Base-by-base conservation (phyloP, 2,888 invertebrate species). In the Phrixothrix hirtus region DNA sequence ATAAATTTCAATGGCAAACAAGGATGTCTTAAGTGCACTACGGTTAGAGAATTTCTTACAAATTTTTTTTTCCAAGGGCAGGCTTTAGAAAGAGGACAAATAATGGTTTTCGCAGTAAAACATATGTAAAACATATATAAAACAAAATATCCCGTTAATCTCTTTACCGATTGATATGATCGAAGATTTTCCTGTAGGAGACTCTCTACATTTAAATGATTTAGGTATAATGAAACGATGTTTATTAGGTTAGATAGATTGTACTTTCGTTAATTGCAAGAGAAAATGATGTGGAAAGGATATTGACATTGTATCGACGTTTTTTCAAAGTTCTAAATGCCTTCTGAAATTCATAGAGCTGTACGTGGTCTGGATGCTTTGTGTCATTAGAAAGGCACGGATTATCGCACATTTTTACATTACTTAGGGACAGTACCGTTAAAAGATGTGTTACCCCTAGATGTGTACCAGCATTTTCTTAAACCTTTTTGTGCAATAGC, bases 141-240 rank as follows among this genome's bases (percentile, higher is more conserved):
- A 32, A 32, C 13, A 14, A 13, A 14, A 5, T 14, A 32, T 45
- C n/a, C 51, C 51, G 5, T 29, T 39, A 25, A 17, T 25, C 34
- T 39, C 39, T 11, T 35, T 61, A 9, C 55, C 57, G 9, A 51
- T 61, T 12, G 44, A 61, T 45, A 60, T 58, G 58, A 38, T 61
- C 0, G 25, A 60, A 30, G 55, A 57, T 35, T 59, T 60, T 30
- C 46, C 47, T 6, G 38, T 55, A 15, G 56, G 49, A 14, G 59
- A 59, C 35, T 46, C 36, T 7, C 32, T 61, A n/a, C 60, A 61
- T 54, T 27, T 58, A 10, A 36, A 58, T 5, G 60, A 63, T 47
- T 57, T 63, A 30, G 55, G 53, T 7, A 55, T 53, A 7, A 43
- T 45, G 29, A 57, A 58, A 45, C 16, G 52, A 12, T 43, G 46